These are phyloP conservation scores for Sterna hirundo DNA, from an alignment of 2,113 vertebrate genomes.

Conservation along the genomic window DNA sequence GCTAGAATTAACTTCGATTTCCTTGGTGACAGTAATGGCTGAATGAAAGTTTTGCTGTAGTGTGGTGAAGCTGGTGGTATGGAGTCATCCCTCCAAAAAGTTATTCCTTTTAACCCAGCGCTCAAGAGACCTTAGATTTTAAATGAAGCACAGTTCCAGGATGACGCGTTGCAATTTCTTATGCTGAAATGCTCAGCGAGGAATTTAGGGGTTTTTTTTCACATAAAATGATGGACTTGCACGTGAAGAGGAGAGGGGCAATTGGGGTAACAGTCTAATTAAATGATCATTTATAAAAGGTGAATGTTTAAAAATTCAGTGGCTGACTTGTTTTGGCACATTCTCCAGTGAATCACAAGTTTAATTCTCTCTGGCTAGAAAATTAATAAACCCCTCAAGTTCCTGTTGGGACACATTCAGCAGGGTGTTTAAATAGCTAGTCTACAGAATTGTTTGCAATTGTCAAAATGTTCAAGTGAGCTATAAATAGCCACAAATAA, in stretches of 20 bases:
- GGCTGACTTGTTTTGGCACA: conserved; percentile 56
- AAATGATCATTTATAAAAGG: conserved; percentile 9
- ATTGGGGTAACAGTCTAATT: conserved; percentile 23
- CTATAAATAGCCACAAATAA: conserved; percentile 68
- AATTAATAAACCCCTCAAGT: conserved; percentile 63
- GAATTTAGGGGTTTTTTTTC: background rate
- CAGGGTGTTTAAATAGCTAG: conserved; percentile 55
- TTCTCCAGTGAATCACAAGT: conserved; percentile 44
- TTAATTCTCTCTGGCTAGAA: conserved; percentile 60
- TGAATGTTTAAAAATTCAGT: conserved; percentile 27
- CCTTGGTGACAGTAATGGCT: conserved; percentile 11
- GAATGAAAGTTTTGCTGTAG: background rate
- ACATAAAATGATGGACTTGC: background rate
- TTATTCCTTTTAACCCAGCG: background rate
- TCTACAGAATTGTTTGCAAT: conserved; percentile 42
- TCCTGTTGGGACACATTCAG: conserved; percentile 64
- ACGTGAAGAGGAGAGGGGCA: background rate
- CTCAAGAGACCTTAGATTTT: background rate
- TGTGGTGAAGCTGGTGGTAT: background rate
- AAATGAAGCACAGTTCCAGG: background rate
- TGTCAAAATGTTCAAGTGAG: conserved; percentile 55
- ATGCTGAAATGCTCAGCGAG: background rate
- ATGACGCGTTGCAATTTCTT: background rate
- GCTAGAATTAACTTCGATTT: conserved; percentile 31
- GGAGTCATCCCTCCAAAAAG: background rate